These are phyloP conservation scores for Liolophura sinensis DNA, from an alignment of 1,140 invertebrate species.

Conservation along the genomic window DNA sequence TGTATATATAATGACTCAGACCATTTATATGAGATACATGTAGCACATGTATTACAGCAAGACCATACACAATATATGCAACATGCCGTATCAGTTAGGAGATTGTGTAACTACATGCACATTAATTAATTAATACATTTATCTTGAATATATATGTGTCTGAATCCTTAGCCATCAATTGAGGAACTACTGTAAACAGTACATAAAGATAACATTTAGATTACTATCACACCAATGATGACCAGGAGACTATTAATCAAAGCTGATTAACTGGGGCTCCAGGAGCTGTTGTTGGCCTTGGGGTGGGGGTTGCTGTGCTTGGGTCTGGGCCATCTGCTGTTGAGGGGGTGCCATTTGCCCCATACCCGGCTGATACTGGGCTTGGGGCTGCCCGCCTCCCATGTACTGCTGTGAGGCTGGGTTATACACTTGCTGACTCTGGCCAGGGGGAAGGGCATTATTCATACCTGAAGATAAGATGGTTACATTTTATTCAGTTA, in stretches of 20 bases:
- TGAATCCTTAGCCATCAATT: too few relatives aligned
- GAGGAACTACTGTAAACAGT: neutral
- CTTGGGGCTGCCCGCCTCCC: neutral
- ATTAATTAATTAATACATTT: too few relatives aligned
- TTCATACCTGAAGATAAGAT: conserved; percentile 38
- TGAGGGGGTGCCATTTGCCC: conserved; percentile 20
- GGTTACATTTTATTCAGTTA: neutral
- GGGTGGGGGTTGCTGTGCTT: conserved; percentile 19
- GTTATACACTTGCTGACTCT: conserved; percentile 20
- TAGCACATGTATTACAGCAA: too few relatives aligned
- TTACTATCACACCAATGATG: neutral
- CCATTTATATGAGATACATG: neutral
- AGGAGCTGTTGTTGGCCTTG: conserved; percentile 36
- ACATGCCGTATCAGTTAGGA: neutral
- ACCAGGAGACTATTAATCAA: neutral
- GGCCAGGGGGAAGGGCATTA: conserved; percentile 30
- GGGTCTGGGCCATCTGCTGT: conserved; percentile 16
- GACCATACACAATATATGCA: neutral
- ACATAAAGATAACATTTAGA: neutral
- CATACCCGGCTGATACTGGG: conserved; percentile 58
- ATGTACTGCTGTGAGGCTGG: conserved; percentile 15
- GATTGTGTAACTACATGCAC: too few relatives aligned
- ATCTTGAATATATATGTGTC: too few relatives aligned
- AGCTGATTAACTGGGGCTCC: neutral
- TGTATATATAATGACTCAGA: too few relatives aligned